phyloP scores from a whole-genome alignment of 2,888 invertebrate species.

The Beris morrisii region DNA sequence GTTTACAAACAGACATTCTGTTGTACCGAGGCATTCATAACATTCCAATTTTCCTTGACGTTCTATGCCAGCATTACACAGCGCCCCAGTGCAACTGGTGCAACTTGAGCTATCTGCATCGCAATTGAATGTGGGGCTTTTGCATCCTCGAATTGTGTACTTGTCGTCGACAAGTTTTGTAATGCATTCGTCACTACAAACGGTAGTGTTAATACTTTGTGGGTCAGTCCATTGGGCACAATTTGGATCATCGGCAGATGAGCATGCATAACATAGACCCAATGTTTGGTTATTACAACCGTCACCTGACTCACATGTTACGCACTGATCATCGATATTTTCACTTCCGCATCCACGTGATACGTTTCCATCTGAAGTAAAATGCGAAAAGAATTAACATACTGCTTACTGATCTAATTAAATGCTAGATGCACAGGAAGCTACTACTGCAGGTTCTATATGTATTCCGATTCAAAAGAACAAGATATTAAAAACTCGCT shows the following conservation, averaged over 20 bases:
- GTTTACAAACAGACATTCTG: conserved; percentile 37
- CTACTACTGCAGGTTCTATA: no score
- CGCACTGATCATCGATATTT: conserved; percentile 9
- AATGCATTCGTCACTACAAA: conserved; percentile 39
- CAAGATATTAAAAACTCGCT: no score
- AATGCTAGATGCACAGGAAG: no score
- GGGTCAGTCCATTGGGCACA: conserved; percentile 47
- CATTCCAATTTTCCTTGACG: conserved; percentile 42
- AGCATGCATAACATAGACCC: conserved; percentile 46
- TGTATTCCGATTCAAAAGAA: no score
- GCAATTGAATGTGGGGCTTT: conserved; percentile 28
- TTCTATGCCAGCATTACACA: conserved; percentile 44
- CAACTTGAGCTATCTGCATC: conserved; percentile 36
- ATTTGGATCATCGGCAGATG: conserved; percentile 42
- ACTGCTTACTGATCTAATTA: no score
- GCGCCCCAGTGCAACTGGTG: conserved; percentile 33
- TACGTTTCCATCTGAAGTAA: conserved; percentile 11
- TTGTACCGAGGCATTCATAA: conserved; percentile 41
- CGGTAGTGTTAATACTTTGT: conserved; percentile 39
- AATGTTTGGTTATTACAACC: conserved; percentile 44
- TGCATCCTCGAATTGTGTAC: conserved; percentile 47
- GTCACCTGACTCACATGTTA: conserved; percentile 26
- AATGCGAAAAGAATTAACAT: no score
- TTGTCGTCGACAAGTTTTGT: background rate
- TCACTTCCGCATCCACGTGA: conserved; percentile 23